These are phyloP conservation scores for Cephus cinctus DNA, from an alignment of 1,140 invertebrate genomes.

Conservation along the genomic window DNA sequence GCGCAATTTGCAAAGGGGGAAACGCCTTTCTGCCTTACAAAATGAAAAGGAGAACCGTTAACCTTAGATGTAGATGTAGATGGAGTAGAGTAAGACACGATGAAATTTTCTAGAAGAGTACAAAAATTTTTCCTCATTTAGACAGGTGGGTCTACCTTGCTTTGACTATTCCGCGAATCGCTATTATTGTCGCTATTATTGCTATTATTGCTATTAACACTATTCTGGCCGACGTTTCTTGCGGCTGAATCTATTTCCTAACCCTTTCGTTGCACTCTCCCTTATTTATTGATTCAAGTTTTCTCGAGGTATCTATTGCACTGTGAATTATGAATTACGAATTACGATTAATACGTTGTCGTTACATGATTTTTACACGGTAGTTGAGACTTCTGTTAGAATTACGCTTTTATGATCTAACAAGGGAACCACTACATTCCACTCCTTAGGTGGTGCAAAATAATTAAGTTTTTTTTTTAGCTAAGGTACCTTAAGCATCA, in stretches of 20 bases:
- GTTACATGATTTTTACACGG: conserved; percentile 40
- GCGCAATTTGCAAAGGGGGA: background rate
- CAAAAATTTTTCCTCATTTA: conserved; percentile 37
- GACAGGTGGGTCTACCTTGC: no score
- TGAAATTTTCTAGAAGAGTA: conserved; percentile 46
- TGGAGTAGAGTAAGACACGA: conserved; percentile 24
- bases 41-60: conserved; percentile 7
- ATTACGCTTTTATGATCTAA: conserved; percentile 50
- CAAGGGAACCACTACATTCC: conserved; percentile 52
- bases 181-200: conserved; percentile 16
- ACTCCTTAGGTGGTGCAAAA: conserved; percentile 47
- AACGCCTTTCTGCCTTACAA: conserved; percentile 10
- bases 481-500: conserved; percentile 47
- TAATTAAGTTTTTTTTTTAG: conserved; percentile 39
- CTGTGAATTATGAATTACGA: conserved; percentile 26
- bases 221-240: no score
- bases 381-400: conserved; percentile 48
- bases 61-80: conserved; percentile 19
- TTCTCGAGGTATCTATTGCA: conserved; percentile 39
- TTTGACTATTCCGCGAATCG: conserved; percentile 37
- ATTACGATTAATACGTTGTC: conserved; percentile 41
- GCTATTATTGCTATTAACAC: no score
- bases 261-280: conserved; percentile 49
- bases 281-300: conserved; percentile 51
- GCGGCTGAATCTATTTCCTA: conserved; percentile 42